Conservation (phyloP, 2,888 invertebrate genomes). For the Microctonus brassicae region DNA sequence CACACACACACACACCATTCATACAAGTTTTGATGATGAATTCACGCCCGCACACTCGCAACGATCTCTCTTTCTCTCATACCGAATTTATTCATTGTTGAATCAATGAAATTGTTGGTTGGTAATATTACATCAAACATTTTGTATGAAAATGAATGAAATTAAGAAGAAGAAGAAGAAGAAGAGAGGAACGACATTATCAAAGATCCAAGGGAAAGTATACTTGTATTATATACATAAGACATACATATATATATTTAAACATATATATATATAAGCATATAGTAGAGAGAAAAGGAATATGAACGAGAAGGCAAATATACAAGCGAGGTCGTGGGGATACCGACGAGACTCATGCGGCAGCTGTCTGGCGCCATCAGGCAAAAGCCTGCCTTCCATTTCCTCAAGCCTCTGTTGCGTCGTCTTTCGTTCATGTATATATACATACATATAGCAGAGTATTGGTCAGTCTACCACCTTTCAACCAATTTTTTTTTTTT, state of each 20-base stretch:
- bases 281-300: constrained; percentile 31
- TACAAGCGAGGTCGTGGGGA: constrained; percentile 60
- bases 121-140: neutral
- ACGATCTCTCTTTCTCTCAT: neutral
- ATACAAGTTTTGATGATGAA: constrained; percentile 32
- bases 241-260: too few relatives aligned
- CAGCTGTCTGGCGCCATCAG: constrained; percentile 67
- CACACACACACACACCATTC: constrained; percentile 27
- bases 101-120: neutral
- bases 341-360: constrained; percentile 54
- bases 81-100: neutral
- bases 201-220: neutral
- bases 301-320: constrained; percentile 48
- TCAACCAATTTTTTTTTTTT: constrained; percentile 20
- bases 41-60: neutral
- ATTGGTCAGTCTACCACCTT: constrained; percentile 16
- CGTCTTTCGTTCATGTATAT: neutral
- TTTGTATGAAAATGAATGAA: constrained; percentile 2
- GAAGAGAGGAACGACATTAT: neutral
- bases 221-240: constrained; percentile 32
- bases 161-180: neutral
- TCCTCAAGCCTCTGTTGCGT: constrained; percentile 24
- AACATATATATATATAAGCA: constrained; percentile 20
- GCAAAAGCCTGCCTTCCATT: constrained; percentile 44
- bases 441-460: neutral